A percentile compares a stretch with the other conserved stretches of the same genome.
Evolutionary conservation across 2,797 vertebrate genomes (phyloP).

Genomic region (Acridotheres tristis): DNA sequence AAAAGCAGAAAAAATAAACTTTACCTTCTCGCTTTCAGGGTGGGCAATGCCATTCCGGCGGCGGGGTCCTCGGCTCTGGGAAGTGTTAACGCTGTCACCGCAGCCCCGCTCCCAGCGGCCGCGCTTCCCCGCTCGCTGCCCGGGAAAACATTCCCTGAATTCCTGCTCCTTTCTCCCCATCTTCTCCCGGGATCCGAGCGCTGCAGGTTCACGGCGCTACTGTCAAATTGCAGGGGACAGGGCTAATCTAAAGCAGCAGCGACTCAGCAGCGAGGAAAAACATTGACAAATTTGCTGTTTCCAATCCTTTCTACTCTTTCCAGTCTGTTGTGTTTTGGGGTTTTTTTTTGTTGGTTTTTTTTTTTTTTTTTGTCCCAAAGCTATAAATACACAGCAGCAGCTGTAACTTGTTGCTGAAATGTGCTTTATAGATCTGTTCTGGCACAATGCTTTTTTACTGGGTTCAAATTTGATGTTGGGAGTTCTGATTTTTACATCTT

Average conservation of each 20-base stretch:
- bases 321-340: not conserved
- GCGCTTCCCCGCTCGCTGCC: constrained; percentile 51
- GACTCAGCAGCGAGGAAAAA: constrained; percentile 20
- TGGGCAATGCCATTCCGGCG: constrained; percentile 92
- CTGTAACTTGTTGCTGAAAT: constrained; percentile 80
- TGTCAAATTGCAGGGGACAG: constrained; percentile 76
- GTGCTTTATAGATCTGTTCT: constrained; percentile 81
- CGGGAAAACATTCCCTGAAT: constrained; percentile 83
- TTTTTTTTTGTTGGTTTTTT: not conserved
- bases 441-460: constrained; percentile 84
- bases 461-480: constrained; percentile 78
- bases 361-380: not conserved
- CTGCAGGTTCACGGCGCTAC: constrained; percentile 74
- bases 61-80: constrained; percentile 88
- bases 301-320: constrained; percentile 51
- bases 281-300: constrained; percentile 46
- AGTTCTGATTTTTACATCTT: constrained; percentile 13
- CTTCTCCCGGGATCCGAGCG: constrained; percentile 50
- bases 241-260: constrained; percentile 75
- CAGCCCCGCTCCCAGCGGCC: constrained; percentile 47
- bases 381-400: constrained; percentile 74
- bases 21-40: constrained; percentile 90
- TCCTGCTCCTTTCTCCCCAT: constrained; percentile 68
- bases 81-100: constrained; percentile 94
- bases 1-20: constrained; percentile 95